Evolutionary conservation across 2,888 invertebrate species (phyloP).

Genomic region (Thecocarcelia acutangulata): DNA sequence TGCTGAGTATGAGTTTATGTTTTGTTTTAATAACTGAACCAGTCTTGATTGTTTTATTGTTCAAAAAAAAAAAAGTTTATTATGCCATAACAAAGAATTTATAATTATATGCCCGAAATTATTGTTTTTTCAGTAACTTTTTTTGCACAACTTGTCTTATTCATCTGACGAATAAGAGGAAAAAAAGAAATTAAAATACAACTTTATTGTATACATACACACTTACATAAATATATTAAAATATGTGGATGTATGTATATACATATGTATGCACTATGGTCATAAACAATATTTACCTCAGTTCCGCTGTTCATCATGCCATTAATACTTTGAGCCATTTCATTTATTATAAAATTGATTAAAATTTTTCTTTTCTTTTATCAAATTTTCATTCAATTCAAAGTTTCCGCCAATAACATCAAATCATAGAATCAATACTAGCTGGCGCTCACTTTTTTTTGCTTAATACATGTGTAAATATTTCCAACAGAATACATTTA

Average conservation of each 20-base stretch:
- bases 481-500: no score
- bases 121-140: background rate
- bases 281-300: constrained; percentile 73
- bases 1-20: no score
- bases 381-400: background rate
- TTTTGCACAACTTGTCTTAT: background rate
- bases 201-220: background rate
- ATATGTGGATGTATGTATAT: background rate
- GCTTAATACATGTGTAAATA: background rate
- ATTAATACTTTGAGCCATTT: constrained; percentile 74
- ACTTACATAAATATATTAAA: background rate
- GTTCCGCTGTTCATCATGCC: constrained; percentile 73
- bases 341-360: constrained; percentile 12
- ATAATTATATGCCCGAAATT: background rate
- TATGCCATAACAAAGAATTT: background rate
- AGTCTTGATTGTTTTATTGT: no score
- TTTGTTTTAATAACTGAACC: no score
- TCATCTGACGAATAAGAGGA: background rate
- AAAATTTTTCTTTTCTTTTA: background rate
- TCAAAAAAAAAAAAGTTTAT: background rate
- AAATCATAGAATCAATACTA: no score
- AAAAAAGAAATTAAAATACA: background rate
- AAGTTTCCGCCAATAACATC: background rate
- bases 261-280: background rate
- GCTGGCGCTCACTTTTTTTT: no score